Evolutionary conservation across 2,797 vertebrate species (phyloP).

Genomic region (Perodicticus potto): DNA sequence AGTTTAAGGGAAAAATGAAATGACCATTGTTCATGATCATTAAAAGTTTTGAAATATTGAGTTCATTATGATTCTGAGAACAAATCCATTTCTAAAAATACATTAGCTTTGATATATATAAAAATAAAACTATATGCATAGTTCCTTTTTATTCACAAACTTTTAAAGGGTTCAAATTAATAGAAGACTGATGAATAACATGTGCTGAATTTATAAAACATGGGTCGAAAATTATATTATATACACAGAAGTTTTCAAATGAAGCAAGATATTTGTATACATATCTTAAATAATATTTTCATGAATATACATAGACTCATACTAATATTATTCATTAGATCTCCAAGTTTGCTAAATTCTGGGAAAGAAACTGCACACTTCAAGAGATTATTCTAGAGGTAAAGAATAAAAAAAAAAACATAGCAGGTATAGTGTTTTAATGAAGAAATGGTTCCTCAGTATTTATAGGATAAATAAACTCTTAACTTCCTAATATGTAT

Average conservation of each 20-base stretch:
- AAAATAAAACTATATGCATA: constrained; percentile 44
- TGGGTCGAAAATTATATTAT: constrained; percentile 51
- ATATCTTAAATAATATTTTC: constrained; percentile 40
- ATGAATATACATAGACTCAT: constrained; percentile 25
- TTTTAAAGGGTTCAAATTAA: constrained; percentile 47
- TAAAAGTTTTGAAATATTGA: constrained; percentile 62
- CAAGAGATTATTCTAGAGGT: neutral
- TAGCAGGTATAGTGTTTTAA: neutral
- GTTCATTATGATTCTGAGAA: constrained; percentile 28
- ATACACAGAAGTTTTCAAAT: constrained; percentile 39
- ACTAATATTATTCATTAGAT: neutral
- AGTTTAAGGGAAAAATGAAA: constrained; percentile 62
- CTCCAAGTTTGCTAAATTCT: constrained; percentile 40
- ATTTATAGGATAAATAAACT: neutral
- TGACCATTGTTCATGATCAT: constrained; percentile 34
- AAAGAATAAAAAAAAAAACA: neutral
- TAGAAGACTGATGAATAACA: constrained; percentile 47
- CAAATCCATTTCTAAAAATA: constrained; percentile 57
- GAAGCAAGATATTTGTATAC: constrained; percentile 15
- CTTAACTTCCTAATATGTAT: neutral
- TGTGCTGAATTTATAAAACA: constrained; percentile 67
- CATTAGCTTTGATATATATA: constrained; percentile 50
- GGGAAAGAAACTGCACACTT: neutral
- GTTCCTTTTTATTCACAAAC: constrained; percentile 45
- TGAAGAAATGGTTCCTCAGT: neutral